A percentile compares a stretch with the other conserved stretches of the same genome.
phyloP scores from a whole-genome alignment of 2,888 invertebrate species.

The Ypsolopha sequella region DNA sequence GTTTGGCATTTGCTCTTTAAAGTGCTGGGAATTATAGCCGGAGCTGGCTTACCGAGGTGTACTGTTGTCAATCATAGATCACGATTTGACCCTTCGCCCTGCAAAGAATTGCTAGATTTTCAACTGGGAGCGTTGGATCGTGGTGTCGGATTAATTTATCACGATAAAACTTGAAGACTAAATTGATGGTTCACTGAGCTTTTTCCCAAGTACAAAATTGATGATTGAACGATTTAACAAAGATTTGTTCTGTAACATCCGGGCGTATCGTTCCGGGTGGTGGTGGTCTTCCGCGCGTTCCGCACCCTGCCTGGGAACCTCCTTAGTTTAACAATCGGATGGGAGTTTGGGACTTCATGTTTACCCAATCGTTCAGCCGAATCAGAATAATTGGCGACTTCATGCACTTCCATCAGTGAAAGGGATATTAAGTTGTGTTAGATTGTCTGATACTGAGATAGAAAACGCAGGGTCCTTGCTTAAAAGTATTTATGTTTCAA shows the following conservation, averaged over 20 bases:
- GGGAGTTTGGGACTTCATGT: background rate
- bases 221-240: background rate
- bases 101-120: background rate
- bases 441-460: no score
- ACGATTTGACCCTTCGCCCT: slow-evolving; percentile 27
- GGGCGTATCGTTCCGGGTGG: slow-evolving; percentile 16
- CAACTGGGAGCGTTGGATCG: background rate
- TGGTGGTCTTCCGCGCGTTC: slow-evolving; percentile 31
- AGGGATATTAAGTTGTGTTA: no score
- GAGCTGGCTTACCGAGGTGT: slow-evolving; percentile 23
- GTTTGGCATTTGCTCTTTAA: slow-evolving; percentile 33
- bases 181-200: background rate
- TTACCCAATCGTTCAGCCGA: background rate
- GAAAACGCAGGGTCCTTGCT: no score
- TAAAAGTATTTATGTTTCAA: no score
- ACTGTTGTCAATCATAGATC: slow-evolving; percentile 37
- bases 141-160: background rate
- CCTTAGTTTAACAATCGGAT: background rate
- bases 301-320: slow-evolving; percentile 22
- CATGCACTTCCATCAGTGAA: no score
- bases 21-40: slow-evolving; percentile 23
- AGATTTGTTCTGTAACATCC: slow-evolving; percentile 4
- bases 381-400: no score
- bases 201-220: no score
- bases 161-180: background rate